Conservation (phyloP, 2,797 vertebrate species). For the Gymnodraco acuticeps region DNA sequence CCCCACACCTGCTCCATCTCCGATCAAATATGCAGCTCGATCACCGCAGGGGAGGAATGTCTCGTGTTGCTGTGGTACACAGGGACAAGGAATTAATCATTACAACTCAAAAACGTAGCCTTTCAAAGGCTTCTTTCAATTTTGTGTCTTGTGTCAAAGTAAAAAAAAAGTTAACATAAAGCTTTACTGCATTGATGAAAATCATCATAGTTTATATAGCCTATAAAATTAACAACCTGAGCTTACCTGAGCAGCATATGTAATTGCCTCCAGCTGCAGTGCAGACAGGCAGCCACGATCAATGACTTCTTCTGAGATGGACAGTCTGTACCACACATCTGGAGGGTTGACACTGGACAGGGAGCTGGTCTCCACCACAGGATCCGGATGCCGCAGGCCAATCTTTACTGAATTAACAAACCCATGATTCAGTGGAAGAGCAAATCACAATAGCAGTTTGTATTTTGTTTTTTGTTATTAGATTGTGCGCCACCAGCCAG, state of each 20-base stretch:
- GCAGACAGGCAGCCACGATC: constrained; percentile 96
- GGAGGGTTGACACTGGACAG: constrained; percentile 97
- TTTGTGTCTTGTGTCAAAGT: not conserved
- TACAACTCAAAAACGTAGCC: not conserved
- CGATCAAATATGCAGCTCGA: constrained; percentile 96
- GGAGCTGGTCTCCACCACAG: constrained; percentile 98
- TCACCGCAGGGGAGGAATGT: constrained; percentile 97
- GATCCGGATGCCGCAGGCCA: constrained; percentile 94
- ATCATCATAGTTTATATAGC: too few species aligned
- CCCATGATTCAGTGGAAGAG: constrained; percentile 7
- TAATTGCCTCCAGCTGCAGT: constrained; percentile 96
- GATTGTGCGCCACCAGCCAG: not conserved
- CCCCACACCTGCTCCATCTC: constrained; percentile 97
- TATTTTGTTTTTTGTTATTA: not conserved
- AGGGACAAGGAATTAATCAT: not conserved
- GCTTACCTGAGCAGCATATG: constrained; percentile 96
- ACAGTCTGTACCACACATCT: constrained; percentile 96
- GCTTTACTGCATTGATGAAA: too few species aligned
- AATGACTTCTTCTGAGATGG: constrained; percentile 94
- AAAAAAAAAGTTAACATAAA: not conserved
- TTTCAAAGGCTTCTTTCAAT: not conserved
- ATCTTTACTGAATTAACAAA: constrained; percentile 88
- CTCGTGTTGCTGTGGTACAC: constrained; percentile 92
- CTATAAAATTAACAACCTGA: not conserved
- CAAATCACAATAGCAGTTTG: not conserved